Percentiles rank a stretch among this genome's conserved stretches.
Conservation (phyloP, 2,113 vertebrate genomes). For the Cheirogaleus medius region DNA sequence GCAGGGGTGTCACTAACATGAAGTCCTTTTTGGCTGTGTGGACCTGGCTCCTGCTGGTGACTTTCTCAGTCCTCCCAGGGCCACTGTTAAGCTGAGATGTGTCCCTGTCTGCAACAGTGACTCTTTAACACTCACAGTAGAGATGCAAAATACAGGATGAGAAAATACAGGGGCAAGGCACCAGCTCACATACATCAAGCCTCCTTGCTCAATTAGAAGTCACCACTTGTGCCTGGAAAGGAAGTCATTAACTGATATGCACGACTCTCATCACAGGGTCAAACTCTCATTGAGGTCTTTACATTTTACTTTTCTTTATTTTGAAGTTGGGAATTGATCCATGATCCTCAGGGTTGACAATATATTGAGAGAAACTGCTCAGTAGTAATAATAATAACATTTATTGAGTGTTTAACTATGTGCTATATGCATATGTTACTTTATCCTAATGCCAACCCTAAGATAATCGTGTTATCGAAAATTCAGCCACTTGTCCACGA, state of each 20-base stretch:
- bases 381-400: background rate
- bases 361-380: background rate
- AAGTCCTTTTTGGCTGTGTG: background rate
- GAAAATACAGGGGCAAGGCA: background rate
- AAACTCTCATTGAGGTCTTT: background rate
- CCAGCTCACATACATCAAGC: background rate
- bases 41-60: background rate
- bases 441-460: background rate
- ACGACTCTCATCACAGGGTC: no score
- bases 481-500: no score
- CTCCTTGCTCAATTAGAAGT: background rate
- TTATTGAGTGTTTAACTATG: background rate
- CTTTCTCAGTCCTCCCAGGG: background rate
- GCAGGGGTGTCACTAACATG: accelerated
- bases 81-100: background rate
- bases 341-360: background rate
- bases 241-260: background rate
- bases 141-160: background rate
- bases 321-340: background rate
- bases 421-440: background rate
- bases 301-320: background rate
- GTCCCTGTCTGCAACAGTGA: background rate
- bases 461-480: no score
- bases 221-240: no score
- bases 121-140: background rate